Percentiles rank a stretch among this genome's conserved stretches.
Conservation (phyloP, 1,140 invertebrate genomes). For the Hycleus phaleratus region DNA sequence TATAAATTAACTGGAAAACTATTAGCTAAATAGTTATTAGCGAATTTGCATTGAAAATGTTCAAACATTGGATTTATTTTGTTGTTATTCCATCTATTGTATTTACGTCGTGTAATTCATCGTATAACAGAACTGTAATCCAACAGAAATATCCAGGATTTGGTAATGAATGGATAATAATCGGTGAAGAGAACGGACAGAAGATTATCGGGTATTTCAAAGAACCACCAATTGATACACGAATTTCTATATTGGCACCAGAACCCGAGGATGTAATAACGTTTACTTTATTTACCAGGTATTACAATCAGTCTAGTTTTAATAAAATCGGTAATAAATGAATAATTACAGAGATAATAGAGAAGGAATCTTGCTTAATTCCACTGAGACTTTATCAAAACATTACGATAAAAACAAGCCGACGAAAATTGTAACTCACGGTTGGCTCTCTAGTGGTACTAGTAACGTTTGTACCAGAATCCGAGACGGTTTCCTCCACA, state of each 20-base stretch:
- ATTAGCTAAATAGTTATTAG: too few species aligned
- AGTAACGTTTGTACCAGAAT: conserved; percentile 38
- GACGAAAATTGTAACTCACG: conserved; percentile 64
- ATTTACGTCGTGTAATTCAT: not conserved
- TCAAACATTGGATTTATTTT: too few species aligned
- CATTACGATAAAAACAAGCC: conserved; percentile 49
- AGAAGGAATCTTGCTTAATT: conserved; percentile 15
- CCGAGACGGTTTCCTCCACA: conserved; percentile 45
- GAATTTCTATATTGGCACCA: not conserved
- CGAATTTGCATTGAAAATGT: too few species aligned
- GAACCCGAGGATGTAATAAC: conserved; percentile 31
- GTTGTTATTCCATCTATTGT: too few species aligned
- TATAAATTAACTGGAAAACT: too few species aligned
- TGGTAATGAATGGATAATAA: conserved; percentile 47
- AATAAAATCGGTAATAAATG: not conserved
- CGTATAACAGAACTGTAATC: conserved; percentile 15
- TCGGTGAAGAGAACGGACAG: conserved; percentile 46
- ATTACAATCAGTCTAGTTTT: not conserved
- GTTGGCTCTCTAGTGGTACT: conserved; percentile 55
- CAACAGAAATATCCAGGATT: conserved; percentile 31
- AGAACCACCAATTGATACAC: not conserved
- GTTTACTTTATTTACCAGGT: conserved; percentile 42
- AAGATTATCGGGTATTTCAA: conserved; percentile 37
- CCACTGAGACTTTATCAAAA: conserved; percentile 6
- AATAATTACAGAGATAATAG: conserved; percentile 13